Evolutionary conservation across 37 sponge, comb jelly and placozoan species (phyloP).

Genomic region (Tethya wilhelma): DNA sequence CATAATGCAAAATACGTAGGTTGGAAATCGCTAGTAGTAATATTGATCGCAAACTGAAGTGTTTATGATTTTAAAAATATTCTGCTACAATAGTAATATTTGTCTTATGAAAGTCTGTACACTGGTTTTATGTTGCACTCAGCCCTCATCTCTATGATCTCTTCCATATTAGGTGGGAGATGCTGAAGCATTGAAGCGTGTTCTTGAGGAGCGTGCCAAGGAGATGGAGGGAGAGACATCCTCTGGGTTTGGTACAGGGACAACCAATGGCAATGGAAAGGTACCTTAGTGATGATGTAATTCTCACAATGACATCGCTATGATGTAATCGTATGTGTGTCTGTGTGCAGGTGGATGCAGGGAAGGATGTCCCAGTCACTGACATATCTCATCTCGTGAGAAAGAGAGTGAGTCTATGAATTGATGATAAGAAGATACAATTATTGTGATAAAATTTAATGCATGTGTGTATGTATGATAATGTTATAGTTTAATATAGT

Average conservation of each 20-base stretch:
- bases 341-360: neutral
- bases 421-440: neutral
- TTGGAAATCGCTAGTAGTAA: too few species aligned
- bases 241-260: neutral
- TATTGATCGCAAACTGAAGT: too few species aligned
- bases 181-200: constrained; percentile 14
- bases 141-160: too few species aligned
- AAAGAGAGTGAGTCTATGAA: constrained; percentile 60
- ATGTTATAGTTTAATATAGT: too few species aligned
- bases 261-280: neutral
- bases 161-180: constrained; percentile 41
- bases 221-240: constrained; percentile 1
- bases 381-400: constrained; percentile 65
- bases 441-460: neutral
- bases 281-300: neutral
- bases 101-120: too few species aligned
- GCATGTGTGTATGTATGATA: too few species aligned
- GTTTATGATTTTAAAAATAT: too few species aligned
- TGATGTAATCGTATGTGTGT: neutral
- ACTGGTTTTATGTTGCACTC: too few species aligned
- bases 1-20: too few species aligned
- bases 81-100: too few species aligned
- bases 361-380: constrained; percentile 14
- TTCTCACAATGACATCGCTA: neutral
- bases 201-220: constrained; percentile 16